Percentiles rank a stretch among this genome's conserved stretches.
phyloP scores from a whole-genome alignment of 2,888 invertebrate genomes.

The Criorhina ranunculi region DNA sequence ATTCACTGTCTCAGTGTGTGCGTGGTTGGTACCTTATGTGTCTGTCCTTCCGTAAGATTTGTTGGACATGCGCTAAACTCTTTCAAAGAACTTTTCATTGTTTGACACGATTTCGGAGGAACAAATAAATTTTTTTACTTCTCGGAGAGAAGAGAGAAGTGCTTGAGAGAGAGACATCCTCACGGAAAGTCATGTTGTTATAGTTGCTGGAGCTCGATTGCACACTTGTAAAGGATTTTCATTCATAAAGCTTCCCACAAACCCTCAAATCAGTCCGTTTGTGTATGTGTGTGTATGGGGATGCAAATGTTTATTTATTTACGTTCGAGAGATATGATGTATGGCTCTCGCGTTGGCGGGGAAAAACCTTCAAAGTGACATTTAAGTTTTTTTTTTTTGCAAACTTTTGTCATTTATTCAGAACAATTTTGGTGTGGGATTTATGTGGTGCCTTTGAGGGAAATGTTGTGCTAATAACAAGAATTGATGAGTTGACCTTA shows the following conservation, averaged over 20 bases:
- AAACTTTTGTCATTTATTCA: slow-evolving; percentile 23
- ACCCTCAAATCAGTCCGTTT: slow-evolving; percentile 29
- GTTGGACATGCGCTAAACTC: slow-evolving; percentile 53
- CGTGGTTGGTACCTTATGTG: slow-evolving; percentile 49
- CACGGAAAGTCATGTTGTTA: slow-evolving; percentile 52
- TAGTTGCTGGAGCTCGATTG: slow-evolving; percentile 11
- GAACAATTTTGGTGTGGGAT: slow-evolving; percentile 7
- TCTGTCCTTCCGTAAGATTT: slow-evolving; percentile 30
- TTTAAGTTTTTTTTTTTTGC: slow-evolving; percentile 35
- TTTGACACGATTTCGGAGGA: slow-evolving; percentile 54
- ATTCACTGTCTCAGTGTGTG: slow-evolving; percentile 17
- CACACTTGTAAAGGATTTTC: slow-evolving; percentile 69
- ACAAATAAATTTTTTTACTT: slow-evolving; percentile 1
- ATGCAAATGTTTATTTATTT: slow-evolving; percentile 76
- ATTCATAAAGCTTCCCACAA: slow-evolving; percentile 74
- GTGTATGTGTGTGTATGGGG: slow-evolving; percentile 32
- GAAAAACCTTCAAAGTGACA: slow-evolving; percentile 60
- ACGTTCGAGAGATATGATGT: slow-evolving; percentile 69
- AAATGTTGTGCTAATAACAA: slow-evolving; percentile 4
- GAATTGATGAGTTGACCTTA: slow-evolving; percentile 30
- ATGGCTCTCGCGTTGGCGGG: slow-evolving; percentile 67
- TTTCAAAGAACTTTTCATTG: slow-evolving; percentile 45
- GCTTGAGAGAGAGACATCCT: slow-evolving; percentile 36
- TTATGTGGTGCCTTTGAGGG: not conserved
- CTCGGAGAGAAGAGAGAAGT: slow-evolving; percentile 2